These are phyloP conservation scores for Drosophila azteca DNA, from an alignment of 1,140 invertebrate species.

Conservation along the genomic window DNA sequence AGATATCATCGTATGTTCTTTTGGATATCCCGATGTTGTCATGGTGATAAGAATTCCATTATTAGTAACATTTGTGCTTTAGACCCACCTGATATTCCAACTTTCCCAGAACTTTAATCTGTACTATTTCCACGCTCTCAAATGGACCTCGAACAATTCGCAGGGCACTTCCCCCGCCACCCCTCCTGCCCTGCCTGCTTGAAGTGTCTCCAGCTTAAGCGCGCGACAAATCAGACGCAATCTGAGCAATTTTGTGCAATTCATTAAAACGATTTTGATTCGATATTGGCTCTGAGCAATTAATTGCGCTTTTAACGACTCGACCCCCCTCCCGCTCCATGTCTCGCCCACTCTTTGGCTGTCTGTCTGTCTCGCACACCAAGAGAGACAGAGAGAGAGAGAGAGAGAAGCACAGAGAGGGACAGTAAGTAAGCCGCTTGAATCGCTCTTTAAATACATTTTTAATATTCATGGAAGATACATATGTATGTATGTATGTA, in stretches of 20 bases:
- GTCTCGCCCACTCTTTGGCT: constrained; percentile 15
- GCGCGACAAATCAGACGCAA: constrained; percentile 54
- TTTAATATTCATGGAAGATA: constrained; percentile 61
- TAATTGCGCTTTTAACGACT: constrained; percentile 77
- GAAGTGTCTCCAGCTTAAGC: constrained; percentile 37
- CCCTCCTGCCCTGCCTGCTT: background rate
- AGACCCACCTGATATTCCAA: background rate
- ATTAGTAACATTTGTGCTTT: background rate
- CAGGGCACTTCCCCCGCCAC: background rate
- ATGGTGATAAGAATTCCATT: background rate
- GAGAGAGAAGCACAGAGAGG: constrained; percentile 7
- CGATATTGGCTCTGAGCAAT: constrained; percentile 70
- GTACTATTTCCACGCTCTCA: background rate
- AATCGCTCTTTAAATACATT: constrained; percentile 49
- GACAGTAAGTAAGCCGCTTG: constrained; percentile 25
- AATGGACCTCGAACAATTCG: constrained; percentile 12
- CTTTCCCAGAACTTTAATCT: background rate
- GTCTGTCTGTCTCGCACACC: constrained; percentile 16
- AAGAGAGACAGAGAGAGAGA: constrained; percentile 1
- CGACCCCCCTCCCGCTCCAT: constrained; percentile 32
- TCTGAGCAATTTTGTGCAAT: constrained; percentile 77
- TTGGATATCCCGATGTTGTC: too few relatives aligned
- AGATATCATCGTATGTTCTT: too few relatives aligned
- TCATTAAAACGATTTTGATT: constrained; percentile 79
- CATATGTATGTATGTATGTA: background rate